Evolutionary conservation across 2,113 vertebrate genomes (phyloP).

Genomic region (Gallinago paraguaiae): DNA sequence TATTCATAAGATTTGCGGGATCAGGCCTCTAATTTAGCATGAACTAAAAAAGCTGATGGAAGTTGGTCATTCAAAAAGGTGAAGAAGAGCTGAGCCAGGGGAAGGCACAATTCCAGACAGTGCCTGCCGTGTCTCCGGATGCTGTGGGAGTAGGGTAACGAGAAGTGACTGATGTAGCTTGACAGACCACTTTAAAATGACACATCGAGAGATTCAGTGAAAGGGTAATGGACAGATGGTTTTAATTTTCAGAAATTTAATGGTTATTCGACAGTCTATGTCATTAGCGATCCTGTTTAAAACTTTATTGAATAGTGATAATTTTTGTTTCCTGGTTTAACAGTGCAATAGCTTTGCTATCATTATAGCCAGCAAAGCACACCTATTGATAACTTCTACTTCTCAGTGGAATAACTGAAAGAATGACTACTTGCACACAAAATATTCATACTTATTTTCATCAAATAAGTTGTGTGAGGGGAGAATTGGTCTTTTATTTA

Average conservation of each 20-base stretch:
- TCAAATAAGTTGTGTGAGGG: not conserved
- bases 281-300: slow-evolving; percentile 8
- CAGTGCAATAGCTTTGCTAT: not conserved
- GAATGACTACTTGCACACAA: not conserved
- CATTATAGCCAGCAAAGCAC: not conserved
- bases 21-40: not conserved
- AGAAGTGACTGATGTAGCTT: slow-evolving; percentile 28
- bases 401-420: not conserved
- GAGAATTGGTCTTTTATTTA: not conserved
- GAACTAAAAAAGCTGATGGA: not conserved
- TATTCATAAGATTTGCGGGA: not conserved
- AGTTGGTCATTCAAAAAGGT: not conserved
- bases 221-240: slow-evolving; percentile 17
- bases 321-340: not conserved
- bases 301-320: not conserved
- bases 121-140: not conserved
- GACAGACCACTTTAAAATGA: slow-evolving; percentile 35
- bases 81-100: not conserved
- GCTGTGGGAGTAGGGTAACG: not conserved
- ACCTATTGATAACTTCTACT: not conserved
- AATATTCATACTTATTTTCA: not conserved
- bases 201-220: slow-evolving; percentile 3
- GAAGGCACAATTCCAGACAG: not conserved
- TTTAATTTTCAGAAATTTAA: slow-evolving; percentile 29
- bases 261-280: not conserved